phyloP scores from a whole-genome alignment of 2,888 invertebrate genomes.

The Cataglyphis livida region DNA sequence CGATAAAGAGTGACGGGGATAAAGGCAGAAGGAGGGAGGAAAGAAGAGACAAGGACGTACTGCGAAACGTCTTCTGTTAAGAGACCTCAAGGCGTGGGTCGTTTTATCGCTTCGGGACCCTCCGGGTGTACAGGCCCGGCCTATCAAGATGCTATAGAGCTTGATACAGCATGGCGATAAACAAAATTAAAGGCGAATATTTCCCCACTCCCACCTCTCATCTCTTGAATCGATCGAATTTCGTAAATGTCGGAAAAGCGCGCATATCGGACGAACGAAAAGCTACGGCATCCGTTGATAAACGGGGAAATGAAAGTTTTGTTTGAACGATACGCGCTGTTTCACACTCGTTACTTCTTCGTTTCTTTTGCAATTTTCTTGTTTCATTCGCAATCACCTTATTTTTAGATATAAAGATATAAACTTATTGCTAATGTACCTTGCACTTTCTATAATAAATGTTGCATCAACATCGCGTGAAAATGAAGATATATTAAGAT shows the following conservation, averaged over 20 bases:
- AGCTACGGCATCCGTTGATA: neutral
- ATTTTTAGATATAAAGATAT: neutral
- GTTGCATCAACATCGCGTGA: neutral
- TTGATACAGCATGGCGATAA: slow-evolving; percentile 34
- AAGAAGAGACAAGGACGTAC: slow-evolving; percentile 5
- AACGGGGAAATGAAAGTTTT: neutral
- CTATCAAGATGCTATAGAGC: slow-evolving; percentile 31
- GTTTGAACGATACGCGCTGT: neutral
- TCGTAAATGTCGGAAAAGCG: neutral
- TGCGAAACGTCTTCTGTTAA: slow-evolving; percentile 38
- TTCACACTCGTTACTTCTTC: neutral
- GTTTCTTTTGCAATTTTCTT: neutral
- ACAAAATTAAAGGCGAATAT: slow-evolving; percentile 10
- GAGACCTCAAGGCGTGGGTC: slow-evolving; percentile 35
- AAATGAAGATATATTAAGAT: neutral
- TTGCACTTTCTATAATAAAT: neutral
- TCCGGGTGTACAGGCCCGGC: neutral
- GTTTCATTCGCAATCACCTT: neutral
- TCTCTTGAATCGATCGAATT: slow-evolving; percentile 7
- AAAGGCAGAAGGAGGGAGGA: slow-evolving; percentile 19
- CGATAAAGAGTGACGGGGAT: slow-evolving; percentile 55
- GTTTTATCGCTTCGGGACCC: slow-evolving; percentile 17
- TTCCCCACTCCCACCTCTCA: neutral
- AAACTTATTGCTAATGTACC: neutral
- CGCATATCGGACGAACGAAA: neutral